A percentile compares a stretch with the other conserved stretches of the same genome.
Evolutionary conservation across 35 echinoderm and acorn worm species (phyloP).

Genomic region (Lytechinus variegatus): DNA sequence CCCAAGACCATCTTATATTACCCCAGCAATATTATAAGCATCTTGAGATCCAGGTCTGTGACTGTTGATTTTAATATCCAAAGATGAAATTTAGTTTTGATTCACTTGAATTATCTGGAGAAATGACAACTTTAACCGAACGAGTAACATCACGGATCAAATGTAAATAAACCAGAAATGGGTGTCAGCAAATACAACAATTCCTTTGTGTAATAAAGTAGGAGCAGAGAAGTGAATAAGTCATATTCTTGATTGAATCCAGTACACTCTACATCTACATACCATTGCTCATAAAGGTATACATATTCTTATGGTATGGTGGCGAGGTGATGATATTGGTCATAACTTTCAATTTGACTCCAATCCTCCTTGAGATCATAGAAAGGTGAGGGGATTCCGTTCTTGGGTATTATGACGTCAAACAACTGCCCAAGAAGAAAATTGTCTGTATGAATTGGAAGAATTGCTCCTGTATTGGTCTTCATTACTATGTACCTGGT

Average conservation of each 20-base stretch:
- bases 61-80: no score
- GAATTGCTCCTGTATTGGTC: not conserved
- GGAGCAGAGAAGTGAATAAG: no score
- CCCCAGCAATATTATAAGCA: no score
- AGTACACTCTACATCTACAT: not conserved
- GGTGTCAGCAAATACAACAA: not conserved
- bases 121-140: no score
- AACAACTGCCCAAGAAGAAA: slow-evolving; percentile 7
- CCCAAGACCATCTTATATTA: no score
- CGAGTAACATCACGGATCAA: not conserved
- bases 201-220: no score
- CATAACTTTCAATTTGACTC: slow-evolving; percentile 13
- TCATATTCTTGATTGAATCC: not conserved
- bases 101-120: no score
- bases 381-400: not conserved
- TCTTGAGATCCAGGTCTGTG: no score
- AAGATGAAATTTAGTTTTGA: no score
- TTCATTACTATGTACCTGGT: slow-evolving; percentile 4
- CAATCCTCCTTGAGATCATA: not conserved
- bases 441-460: not conserved
- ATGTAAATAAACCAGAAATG: not conserved
- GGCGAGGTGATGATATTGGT: not conserved
- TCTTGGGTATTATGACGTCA: not conserved
- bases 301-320: not conserved
- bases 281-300: not conserved